These are phyloP conservation scores for Phrynocephalus versicolor DNA, from an alignment of 2,113 vertebrate genomes.

Conservation along the genomic window DNA sequence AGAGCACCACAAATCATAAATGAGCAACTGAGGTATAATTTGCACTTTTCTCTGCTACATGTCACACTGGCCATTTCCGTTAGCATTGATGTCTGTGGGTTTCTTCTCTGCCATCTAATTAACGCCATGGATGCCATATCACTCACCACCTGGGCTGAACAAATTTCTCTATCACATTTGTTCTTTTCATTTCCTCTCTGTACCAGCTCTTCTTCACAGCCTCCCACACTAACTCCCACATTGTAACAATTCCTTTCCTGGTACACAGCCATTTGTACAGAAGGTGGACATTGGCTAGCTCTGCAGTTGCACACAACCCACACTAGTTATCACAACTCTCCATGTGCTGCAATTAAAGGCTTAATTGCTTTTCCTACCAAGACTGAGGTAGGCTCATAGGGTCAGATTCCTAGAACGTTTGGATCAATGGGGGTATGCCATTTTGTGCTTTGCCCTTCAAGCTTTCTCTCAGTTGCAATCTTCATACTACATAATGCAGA, in stretches of 20 bases:
- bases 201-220: slow-evolving; percentile 52
- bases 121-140: neutral
- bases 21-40: slow-evolving; percentile 56
- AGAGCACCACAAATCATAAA: slow-evolving; percentile 52
- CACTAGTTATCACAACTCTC: neutral
- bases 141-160: neutral
- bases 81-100: neutral
- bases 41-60: slow-evolving; percentile 38
- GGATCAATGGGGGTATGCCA: no score
- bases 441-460: no score
- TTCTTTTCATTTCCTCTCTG: slow-evolving; percentile 48
- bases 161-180: neutral
- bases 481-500: no score
- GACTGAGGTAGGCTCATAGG: neutral
- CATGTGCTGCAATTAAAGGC: no score
- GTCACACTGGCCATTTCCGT: neutral
- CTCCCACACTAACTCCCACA: slow-evolving; percentile 55
- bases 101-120: accelerated
- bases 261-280: accelerated
- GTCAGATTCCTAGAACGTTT: no score
- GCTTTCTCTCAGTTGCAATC: no score
- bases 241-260: slow-evolving; percentile 21
- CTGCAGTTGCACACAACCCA: accelerated
- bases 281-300: neutral
- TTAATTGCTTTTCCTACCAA: accelerated